Conservation (phyloP, 2,797 vertebrate species). For the Peromyscus aztecus region DNA sequence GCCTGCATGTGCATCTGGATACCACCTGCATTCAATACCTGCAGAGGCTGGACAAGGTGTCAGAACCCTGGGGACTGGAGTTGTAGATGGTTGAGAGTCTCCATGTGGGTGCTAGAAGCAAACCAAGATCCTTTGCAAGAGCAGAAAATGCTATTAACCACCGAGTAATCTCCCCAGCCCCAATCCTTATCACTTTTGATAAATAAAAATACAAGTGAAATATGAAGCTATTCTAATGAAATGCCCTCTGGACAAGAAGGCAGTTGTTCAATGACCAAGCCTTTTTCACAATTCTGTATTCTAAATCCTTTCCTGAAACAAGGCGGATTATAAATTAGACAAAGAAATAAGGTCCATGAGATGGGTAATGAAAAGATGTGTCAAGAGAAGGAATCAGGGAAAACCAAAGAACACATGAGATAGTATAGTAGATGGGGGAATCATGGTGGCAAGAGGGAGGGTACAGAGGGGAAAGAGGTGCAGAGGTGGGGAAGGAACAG, state of each 20-base stretch:
- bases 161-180: not conserved
- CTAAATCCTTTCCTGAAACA: conserved; percentile 35
- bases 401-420: not conserved
- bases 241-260: not conserved
- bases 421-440: not conserved
- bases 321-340: not conserved
- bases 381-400: not conserved
- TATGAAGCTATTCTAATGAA: not conserved
- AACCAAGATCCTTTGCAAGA: not conserved
- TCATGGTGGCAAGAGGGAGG: not conserved
- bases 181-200: not conserved
- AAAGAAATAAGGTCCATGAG: not conserved
- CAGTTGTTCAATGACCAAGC: not conserved
- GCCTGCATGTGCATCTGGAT: no score
- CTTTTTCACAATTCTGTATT: not conserved
- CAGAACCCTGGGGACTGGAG: not conserved
- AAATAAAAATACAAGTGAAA: not conserved
- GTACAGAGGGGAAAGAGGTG: no score
- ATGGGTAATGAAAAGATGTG: not conserved
- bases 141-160: not conserved
- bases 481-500: not conserved
- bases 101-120: not conserved
- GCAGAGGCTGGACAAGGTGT: not conserved
- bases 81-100: not conserved
- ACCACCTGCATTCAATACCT: not conserved